phyloP scores from a whole-genome alignment of 2,888 invertebrate species.

The Loripinus fragilis region DNA sequence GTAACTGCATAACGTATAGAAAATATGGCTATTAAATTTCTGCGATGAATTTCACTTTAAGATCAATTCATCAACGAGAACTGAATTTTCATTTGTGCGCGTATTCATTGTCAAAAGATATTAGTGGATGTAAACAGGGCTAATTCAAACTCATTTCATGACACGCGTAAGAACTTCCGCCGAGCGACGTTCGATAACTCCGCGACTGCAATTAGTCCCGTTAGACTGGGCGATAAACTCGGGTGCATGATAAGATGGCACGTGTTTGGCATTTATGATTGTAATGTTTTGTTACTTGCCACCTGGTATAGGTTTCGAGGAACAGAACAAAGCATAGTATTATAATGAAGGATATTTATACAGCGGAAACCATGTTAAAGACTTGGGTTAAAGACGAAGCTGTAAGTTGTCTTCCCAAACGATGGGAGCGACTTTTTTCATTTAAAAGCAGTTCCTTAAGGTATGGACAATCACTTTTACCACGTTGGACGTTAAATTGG shows the following conservation, averaged over 20 bases:
- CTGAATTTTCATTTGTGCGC: slow-evolving; percentile 50
- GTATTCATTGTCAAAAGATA: slow-evolving; percentile 64
- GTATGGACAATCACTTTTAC: too few relatives aligned
- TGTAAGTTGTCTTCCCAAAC: too few relatives aligned
- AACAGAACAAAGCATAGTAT: slow-evolving; percentile 17
- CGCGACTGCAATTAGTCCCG: slow-evolving; percentile 62
- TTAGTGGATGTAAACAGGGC: slow-evolving; percentile 61
- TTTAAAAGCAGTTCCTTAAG: too few relatives aligned
- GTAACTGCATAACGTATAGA: slow-evolving; percentile 34
- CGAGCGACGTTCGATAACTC: slow-evolving; percentile 54
- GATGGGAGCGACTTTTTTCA: too few relatives aligned
- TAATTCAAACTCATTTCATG: slow-evolving; percentile 59
- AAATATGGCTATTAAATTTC: slow-evolving; percentile 61
- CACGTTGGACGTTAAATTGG: too few relatives aligned
- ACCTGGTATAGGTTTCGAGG: slow-evolving; percentile 43
- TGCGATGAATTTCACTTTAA: slow-evolving; percentile 61
- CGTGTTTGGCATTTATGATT: slow-evolving; percentile 48
- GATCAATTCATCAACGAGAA: slow-evolving; percentile 54
- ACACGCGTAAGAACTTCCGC: slow-evolving; percentile 56
- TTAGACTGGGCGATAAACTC: slow-evolving; percentile 55
- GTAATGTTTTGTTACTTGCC: slow-evolving; percentile 42
- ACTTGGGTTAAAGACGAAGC: too few relatives aligned
- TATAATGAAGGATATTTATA: too few relatives aligned
- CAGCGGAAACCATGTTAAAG: too few relatives aligned
- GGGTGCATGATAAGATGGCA: slow-evolving; percentile 46